phyloP scores from a whole-genome alignment of 2,888 invertebrate genomes.

The Chloroclysta siterata region DNA sequence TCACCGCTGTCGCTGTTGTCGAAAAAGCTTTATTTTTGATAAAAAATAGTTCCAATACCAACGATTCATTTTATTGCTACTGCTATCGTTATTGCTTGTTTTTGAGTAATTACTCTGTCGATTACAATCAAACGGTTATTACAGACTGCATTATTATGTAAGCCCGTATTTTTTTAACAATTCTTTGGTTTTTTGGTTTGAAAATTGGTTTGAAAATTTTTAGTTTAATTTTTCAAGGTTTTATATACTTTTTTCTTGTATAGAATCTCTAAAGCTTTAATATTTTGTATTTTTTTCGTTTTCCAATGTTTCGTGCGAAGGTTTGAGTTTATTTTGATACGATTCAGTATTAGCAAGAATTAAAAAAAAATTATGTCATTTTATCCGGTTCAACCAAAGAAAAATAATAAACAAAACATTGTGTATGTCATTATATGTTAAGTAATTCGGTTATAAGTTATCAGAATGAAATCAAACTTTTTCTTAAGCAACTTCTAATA shows the following conservation, averaged over 20 bases:
- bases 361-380: not conserved
- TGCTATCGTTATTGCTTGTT: too few relatives aligned
- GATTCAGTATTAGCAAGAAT: not conserved
- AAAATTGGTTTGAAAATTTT: not conserved
- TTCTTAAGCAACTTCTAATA: conserved; percentile 42
- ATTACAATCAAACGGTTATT: too few relatives aligned
- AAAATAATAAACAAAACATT: not conserved
- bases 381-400: not conserved
- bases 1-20: too few relatives aligned
- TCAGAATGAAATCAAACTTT: conserved; percentile 15
- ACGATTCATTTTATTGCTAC: too few relatives aligned
- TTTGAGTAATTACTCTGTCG: too few relatives aligned
- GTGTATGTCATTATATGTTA: not conserved
- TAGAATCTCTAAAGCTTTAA: conserved; percentile 23
- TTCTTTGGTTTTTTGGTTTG: too few relatives aligned
- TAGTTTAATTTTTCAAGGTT: conserved; percentile 1
- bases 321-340: conserved; percentile 9
- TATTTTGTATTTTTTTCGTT: conserved; percentile 12
- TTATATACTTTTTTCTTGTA: conserved; percentile 7
- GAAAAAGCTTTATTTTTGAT: too few relatives aligned
- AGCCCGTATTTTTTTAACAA: too few relatives aligned
- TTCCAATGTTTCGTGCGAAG: not conserved
- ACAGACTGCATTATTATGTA: too few relatives aligned
- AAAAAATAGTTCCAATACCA: too few relatives aligned
- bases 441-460: not conserved